These are phyloP conservation scores for Apostichopus leukothele DNA, from an alignment of 53 echinoderm and acorn worm genomes.

Conservation along the genomic window DNA sequence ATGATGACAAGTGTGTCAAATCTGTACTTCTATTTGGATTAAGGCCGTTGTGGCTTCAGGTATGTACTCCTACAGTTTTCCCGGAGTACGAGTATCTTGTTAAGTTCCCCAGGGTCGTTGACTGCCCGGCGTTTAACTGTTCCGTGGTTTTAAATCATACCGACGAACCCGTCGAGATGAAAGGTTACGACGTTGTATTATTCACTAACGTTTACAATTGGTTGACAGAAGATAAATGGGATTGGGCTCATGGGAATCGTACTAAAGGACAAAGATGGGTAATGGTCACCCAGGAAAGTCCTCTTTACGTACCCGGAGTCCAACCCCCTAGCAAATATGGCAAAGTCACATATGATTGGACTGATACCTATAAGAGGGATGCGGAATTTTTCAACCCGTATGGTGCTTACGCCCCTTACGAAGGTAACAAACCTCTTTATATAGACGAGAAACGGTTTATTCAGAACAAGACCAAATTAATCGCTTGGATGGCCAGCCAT, in stretches of 20 bases:
- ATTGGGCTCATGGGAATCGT: slow-evolving; percentile 37
- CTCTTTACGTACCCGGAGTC: slow-evolving; percentile 44
- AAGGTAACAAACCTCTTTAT: slow-evolving; percentile 28
- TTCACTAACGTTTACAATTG: slow-evolving; percentile 45
- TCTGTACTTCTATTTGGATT: slow-evolving; percentile 33
- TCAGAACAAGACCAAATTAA: slow-evolving; percentile 26
- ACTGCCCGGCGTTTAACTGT: slow-evolving; percentile 30
- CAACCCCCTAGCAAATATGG: slow-evolving; percentile 27
- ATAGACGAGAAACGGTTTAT: slow-evolving; percentile 21
- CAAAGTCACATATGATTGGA: slow-evolving; percentile 27
- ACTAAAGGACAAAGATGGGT: slow-evolving; percentile 30
- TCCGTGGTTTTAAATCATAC: slow-evolving; percentile 35
- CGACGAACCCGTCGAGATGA: slow-evolving; percentile 34
- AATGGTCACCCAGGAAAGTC: slow-evolving; percentile 49
- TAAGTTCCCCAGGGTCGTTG: slow-evolving; percentile 21
- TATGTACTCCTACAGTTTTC: slow-evolving; percentile 29
- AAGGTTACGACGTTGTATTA: slow-evolving; percentile 35
- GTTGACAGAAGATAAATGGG: slow-evolving; percentile 42
- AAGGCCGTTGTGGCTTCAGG: slow-evolving; percentile 39
- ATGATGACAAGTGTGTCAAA: slow-evolving; percentile 4
- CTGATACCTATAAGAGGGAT: slow-evolving; percentile 45
- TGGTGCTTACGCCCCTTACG: slow-evolving; percentile 35
- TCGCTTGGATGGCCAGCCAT: slow-evolving; percentile 46
- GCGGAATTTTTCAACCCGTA: slow-evolving; percentile 37
- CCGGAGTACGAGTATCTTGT: slow-evolving; percentile 40